Base-by-base conservation (phyloP, 1,140 invertebrate genomes). In the Apis florea region DNA sequence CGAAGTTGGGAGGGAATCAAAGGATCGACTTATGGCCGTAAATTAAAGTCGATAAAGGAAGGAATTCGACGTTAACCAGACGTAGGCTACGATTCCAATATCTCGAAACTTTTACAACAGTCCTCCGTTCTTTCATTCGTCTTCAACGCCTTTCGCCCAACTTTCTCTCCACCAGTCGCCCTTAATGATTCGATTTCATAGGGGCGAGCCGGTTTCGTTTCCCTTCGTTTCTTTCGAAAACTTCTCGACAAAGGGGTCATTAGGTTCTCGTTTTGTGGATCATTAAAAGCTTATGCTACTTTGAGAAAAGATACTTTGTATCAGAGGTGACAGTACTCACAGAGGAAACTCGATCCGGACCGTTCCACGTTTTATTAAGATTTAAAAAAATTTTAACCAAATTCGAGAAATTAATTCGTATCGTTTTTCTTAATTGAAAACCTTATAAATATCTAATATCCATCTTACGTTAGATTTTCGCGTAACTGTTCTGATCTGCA, bases 121-220 rank as follows among this genome's bases (percentile, higher is more conserved):
- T 24, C 66, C 74, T 58, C 9, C 51, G 59, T 63, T 71, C 51
- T 74, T 17, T 53, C 70, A 49, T 80, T 83, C 78, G 63, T 83
- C 74, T 69, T 79, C 31, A 64, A 58, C 63, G 24, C 63, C 13
- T 40, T 53, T 74, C 47, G 40, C n/a, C 31, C 31, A 83, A 89
- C 66, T 79, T 84, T 82, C 63, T 61, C 4, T 17, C 17, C 13
- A 24, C 53, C 11, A 75, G 64, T 63, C 79, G 66, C 24, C 72
- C 47, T 83, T 82, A 86, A 85, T 54, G 58, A 87, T 24, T 54
- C 26, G n/a, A 64, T 83, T 47, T 26, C 70, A 70, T 26, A 9
- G 51, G 26, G 47, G 19, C 66, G n/a, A 61, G 26, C 24, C 68
- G 24, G 74, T 71, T 59, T 72, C 49, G 54, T 21, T 63, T 31